Base-by-base conservation (phyloP, 1,140 invertebrate genomes). In the Lasioglossum baleicum region DNA sequence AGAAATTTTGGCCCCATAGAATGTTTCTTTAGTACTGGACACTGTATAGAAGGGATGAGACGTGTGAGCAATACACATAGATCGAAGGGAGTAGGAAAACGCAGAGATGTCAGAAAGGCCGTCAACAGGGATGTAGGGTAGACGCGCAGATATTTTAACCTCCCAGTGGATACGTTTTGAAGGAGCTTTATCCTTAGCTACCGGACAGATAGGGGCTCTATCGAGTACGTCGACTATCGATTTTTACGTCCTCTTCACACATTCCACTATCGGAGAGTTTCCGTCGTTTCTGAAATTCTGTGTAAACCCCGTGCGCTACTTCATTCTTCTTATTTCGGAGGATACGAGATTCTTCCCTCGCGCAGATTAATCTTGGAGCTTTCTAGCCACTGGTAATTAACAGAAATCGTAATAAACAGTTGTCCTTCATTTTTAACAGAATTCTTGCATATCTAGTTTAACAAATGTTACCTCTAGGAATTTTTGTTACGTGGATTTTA, bases 221-320 rank as follows among this genome's bases (percentile, higher is more conserved):
- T 60, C 40, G 53, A 44, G 17, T 69, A 69, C 40, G 40, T 15
- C 22, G 17, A 48, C 74, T 68, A 69, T 60, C 74, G 64, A 75
- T 75, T 75, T 75, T 68, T 60, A 60, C 51, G 64, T 68, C 17
- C 22, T 60, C 40, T 2, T 17, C 22, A 15, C 22, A 22, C 15
- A 11, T 53, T 53, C 51, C 15, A 20, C 35, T 68, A 75, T 68
- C 64, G 51, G 8, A 2, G 13, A 35, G 53, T 68, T 75, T 17
- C 51, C 53, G 53, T 4, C 66, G 20, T 60, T 75, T 64, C 64
- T 75, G 20, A 75, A 75, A 69, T 69, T 75, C 51, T n/a, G 48
- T 4, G 48, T 22, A 22, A 42, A 56, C 48, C 51, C 35, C 22
- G 13, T 15, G 35, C 35, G 35, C 17, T 2, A 6, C 26, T 5